These are phyloP conservation scores for Neodiprion lecontei DNA, from an alignment of 1,140 invertebrate genomes.

Conservation along the genomic window DNA sequence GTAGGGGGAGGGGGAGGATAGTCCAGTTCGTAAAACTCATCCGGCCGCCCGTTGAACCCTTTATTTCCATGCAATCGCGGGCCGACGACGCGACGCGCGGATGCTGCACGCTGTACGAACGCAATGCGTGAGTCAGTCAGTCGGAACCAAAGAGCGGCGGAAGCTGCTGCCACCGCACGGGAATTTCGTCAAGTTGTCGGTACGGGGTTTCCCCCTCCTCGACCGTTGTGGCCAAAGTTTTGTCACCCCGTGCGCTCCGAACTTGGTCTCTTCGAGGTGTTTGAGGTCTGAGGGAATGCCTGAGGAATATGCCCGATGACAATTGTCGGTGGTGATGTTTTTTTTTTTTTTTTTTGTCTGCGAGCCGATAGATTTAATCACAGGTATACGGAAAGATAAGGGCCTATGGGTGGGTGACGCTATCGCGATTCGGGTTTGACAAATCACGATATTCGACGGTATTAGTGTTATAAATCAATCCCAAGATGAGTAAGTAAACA, in stretches of 20 bases:
- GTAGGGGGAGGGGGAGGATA: too few relatives aligned
- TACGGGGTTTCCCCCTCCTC: constrained; percentile 44
- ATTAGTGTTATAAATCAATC: background rate
- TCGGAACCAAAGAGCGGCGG: constrained; percentile 11
- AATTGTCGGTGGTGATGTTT: too few relatives aligned
- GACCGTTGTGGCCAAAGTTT: constrained; percentile 34
- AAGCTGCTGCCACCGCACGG: constrained; percentile 56
- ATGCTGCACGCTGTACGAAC: background rate
- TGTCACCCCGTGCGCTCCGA: constrained; percentile 2
- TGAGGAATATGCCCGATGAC: too few relatives aligned
- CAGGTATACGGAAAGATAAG: background rate
- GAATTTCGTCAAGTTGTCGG: constrained; percentile 50
- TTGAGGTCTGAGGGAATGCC: too few relatives aligned
- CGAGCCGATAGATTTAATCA: too few relatives aligned
- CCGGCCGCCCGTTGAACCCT: too few relatives aligned
- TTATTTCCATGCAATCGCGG: too few relatives aligned
- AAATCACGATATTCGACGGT: background rate
- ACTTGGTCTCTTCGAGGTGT: constrained; percentile 14
- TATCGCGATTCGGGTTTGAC: background rate
- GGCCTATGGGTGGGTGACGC: background rate
- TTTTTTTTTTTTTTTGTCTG: too few relatives aligned
- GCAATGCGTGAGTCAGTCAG: background rate
- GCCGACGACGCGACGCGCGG: background rate
- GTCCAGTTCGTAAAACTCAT: too few relatives aligned
- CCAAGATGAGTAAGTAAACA: background rate